A percentile compares a stretch with the other conserved stretches of the same genome.
phyloP scores from a whole-genome alignment of 2,888 invertebrate species.

The Desoria tigrina region DNA sequence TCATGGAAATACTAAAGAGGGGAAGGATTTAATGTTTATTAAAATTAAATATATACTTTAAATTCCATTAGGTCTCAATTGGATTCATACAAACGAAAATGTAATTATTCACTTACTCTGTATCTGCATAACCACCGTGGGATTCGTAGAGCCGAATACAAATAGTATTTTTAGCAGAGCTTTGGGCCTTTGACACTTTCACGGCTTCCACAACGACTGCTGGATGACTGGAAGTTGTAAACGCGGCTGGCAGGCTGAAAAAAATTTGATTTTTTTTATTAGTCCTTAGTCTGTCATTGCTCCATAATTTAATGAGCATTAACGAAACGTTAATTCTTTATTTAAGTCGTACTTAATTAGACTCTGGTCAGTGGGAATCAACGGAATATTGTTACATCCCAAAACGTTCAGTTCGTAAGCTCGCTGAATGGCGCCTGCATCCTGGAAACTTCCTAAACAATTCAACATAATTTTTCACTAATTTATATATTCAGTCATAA shows the following conservation, averaged over 20 bases:
- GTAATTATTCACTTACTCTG: conserved; percentile 31
- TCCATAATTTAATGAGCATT: no score
- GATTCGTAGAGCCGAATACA: conserved; percentile 45
- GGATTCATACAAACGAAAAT: conserved; percentile 2
- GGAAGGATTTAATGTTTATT: no score
- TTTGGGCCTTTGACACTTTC: conserved; percentile 31
- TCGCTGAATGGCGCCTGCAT: conserved; percentile 57
- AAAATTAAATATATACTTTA: background rate
- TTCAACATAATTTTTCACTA: no score
- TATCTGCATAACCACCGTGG: conserved; percentile 41
- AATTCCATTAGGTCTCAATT: background rate
- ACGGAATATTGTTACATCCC: conserved; percentile 48
- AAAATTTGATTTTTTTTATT: no score
- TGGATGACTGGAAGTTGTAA: conserved; percentile 28
- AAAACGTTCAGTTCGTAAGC: conserved; percentile 58
- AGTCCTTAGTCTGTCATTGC: no score
- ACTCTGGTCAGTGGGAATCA: conserved; percentile 12
- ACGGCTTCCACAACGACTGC: conserved; percentile 47
- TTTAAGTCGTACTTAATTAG: no score
- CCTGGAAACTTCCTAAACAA: conserved; percentile 53
- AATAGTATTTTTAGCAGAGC: conserved; percentile 27
- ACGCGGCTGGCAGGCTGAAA: conserved; percentile 38
- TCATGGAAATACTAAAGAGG: conserved; percentile 27
- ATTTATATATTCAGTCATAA: background rate
- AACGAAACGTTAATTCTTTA: no score